A percentile compares a stretch with the other conserved stretches of the same genome.
Conservation (phyloP, 2,888 invertebrate species). For the Selenia dentaria region DNA sequence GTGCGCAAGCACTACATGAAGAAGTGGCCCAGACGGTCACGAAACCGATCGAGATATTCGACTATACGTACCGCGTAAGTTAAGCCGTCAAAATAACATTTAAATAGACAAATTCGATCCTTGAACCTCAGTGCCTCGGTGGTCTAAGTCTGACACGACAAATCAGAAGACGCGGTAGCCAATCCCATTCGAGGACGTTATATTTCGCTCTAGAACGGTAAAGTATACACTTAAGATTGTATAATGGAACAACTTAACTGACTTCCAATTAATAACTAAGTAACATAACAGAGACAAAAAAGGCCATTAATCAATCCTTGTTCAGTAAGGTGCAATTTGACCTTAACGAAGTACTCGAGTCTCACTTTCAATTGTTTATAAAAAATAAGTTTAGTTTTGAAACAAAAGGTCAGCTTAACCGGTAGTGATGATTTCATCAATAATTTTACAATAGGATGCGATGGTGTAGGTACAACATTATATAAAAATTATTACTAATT, state of each 20-base stretch:
- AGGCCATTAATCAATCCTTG: slow-evolving; percentile 20
- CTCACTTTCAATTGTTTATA: slow-evolving; percentile 77
- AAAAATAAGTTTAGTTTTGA: slow-evolving; percentile 48
- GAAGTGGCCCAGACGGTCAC: no score
- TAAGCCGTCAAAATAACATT: no score
- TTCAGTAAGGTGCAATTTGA: slow-evolving; percentile 44
- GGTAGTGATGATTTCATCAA: slow-evolving; percentile 63
- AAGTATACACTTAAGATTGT: no score
- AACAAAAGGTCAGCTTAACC: slow-evolving; percentile 63
- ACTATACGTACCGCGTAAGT: no score
- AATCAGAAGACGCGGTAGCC: no score
- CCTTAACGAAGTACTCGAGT: slow-evolving; percentile 56
- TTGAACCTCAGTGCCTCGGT: no score
- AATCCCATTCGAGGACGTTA: no score
- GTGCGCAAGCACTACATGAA: no score
- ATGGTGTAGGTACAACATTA: slow-evolving; percentile 7
- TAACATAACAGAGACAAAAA: not conserved
- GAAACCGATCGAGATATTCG: no score
- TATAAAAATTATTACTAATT: not conserved
- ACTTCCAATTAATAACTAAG: not conserved
- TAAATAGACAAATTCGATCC: no score
- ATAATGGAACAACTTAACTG: not conserved
- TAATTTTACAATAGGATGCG: slow-evolving; percentile 32
- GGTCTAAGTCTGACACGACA: no score
- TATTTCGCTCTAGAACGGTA: not conserved